Conservation (phyloP, 2,113 vertebrate species). For the Micronisus gabar region DNA sequence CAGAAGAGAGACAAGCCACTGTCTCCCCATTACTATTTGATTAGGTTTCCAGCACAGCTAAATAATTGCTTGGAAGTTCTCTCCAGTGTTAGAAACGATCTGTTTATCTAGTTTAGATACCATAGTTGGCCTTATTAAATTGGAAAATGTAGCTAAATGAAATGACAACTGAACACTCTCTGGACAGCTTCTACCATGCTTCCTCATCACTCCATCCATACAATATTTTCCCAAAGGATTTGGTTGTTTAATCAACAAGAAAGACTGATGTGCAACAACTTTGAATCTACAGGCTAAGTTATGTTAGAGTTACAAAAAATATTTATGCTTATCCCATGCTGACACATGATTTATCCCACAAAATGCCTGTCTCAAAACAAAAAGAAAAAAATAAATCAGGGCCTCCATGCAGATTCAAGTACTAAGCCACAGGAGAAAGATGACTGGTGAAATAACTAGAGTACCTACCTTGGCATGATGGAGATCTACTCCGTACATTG, state of each 20-base stretch:
- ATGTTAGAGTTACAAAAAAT: not conserved
- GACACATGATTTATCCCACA: not conserved
- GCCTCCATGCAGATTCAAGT: not conserved
- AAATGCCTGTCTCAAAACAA: not conserved
- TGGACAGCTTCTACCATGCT: not conserved
- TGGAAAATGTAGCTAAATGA: not conserved
- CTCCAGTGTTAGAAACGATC: not conserved
- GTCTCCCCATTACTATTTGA: not conserved
- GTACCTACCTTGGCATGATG: slow-evolving; percentile 92
- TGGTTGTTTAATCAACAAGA: not conserved
- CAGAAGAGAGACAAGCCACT: not conserved
- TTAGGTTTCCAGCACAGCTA: not conserved
- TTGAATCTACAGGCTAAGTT: not conserved
- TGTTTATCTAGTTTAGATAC: not conserved
- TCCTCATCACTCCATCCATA: not conserved
- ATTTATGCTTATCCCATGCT: not conserved
- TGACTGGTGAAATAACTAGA: not conserved
- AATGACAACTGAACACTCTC: not conserved
- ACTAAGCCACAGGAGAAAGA: not conserved
- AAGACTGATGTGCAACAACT: not conserved
- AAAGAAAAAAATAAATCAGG: not conserved
- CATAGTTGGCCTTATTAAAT: not conserved
- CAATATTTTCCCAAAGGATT: not conserved
- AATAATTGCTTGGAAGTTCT: not conserved
- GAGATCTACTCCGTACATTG: slow-evolving; percentile 97